Percentiles rank a stretch among this genome's conserved stretches.
Evolutionary conservation across 2,888 invertebrate genomes (phyloP).

Genomic region (Himalopsyche tibetana): DNA sequence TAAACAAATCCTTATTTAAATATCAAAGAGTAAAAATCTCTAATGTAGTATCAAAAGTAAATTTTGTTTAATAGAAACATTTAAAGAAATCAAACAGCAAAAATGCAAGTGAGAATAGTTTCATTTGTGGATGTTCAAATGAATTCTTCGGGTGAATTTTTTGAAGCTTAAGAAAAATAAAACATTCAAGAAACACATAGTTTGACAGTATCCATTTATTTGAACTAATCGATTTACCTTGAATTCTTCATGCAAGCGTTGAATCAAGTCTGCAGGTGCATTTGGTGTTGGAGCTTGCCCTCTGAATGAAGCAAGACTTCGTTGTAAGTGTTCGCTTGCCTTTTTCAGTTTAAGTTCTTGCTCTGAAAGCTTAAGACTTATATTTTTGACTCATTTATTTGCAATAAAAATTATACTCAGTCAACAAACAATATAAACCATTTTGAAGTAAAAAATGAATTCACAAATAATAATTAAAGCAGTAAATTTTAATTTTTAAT

Average conservation of each 20-base stretch:
- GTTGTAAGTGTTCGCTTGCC: conserved; percentile 79
- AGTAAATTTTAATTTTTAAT: no score
- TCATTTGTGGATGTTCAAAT: no score
- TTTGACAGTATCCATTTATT: background rate
- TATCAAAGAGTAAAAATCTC: background rate
- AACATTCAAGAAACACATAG: no score
- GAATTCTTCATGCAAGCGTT: conserved; percentile 86
- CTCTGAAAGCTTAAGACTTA: conserved; percentile 69
- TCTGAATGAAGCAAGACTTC: conserved; percentile 79
- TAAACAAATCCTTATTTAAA: conserved; percentile 56
- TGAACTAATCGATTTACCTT: conserved; percentile 71
- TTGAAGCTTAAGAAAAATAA: no score
- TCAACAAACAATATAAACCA: background rate
- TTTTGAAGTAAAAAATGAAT: no score
- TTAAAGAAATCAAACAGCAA: background rate
- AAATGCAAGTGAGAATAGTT: no score
- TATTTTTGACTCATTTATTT: background rate
- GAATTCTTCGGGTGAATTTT: no score
- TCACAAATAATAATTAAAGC: no score
- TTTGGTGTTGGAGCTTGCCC: conserved; percentile 75
- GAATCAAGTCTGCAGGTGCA: conserved; percentile 81
- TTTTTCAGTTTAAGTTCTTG: conserved; percentile 75
- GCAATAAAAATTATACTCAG: conserved; percentile 38
- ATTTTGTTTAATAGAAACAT: background rate
- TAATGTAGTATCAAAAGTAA: background rate